Base-by-base conservation (phyloP, 2,888 invertebrate genomes). In the Clistopyga incitator region DNA sequence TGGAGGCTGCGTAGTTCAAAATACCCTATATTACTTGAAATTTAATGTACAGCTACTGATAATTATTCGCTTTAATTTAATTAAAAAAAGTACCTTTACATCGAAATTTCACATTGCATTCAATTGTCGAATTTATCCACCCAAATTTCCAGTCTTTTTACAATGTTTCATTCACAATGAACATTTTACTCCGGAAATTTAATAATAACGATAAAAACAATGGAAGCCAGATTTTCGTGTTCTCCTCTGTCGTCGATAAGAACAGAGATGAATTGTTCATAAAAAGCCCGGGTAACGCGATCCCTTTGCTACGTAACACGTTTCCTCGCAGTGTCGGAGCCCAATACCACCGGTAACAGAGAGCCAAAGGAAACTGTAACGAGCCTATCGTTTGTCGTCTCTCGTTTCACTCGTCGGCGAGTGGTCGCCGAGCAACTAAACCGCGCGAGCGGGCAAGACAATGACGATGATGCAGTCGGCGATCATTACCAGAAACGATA, bases 401-500 rank as follows among this genome's bases (percentile, higher is more conserved):
- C 81, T 61, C 70, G 84, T 84, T 84, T 81, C 81, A 61, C 75
- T 81, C 65, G 50, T 78, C 71, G 23, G 54, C 54, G 70, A 23
- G 18, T 10, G 52, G 34, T 52, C 29, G 34, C 34, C 18, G 65
- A 47, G 23, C 20, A 45, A 65, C 65, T 13, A 6, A 11, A 38
- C n/a, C 29, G 29, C 52, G 70, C 20, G 15, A 74, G 77, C 82
- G 82, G 64, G 71, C 81, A 89, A 90, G 90, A 90, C 88, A 90
- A 91, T 91, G 89, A 91, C 87, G 89, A 88, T 85, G 84, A 83
- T 84, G 61, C 84, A 78, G 82, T 79, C 65, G 59, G 68, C 90
- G 90, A 92, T 92, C 92, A 91, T 92, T 91, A 91, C 90, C 87
- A 90, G 92, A 89, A 92, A 91, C 91, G 92, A 92, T 91, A 92